Conservation (phyloP, 2,113 vertebrate species). For the Pimephales promelas region DNA sequence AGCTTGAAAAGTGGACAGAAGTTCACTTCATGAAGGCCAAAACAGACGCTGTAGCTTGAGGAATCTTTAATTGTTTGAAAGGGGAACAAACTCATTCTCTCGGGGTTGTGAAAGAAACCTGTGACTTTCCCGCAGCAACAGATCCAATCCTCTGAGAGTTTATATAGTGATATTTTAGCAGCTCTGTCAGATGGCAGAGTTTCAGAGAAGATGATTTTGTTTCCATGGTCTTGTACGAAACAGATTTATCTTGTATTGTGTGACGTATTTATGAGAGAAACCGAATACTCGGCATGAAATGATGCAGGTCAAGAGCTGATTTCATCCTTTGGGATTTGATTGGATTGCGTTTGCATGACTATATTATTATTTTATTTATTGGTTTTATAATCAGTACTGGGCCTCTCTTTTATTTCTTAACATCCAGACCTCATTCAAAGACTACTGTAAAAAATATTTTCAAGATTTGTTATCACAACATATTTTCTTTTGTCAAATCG, state of each 20-base stretch:
- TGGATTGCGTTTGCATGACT: background rate
- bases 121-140: background rate
- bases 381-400: background rate
- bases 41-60: slow-evolving; percentile 33
- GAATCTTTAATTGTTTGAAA: slow-evolving; percentile 19
- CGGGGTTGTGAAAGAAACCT: background rate
- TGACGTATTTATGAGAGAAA: background rate
- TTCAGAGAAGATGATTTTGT: background rate
- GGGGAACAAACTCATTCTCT: background rate
- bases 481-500: too few relatives aligned
- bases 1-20: slow-evolving; percentile 7
- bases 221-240: too few relatives aligned
- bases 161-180: background rate
- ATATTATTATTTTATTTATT: background rate
- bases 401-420: background rate
- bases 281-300: background rate
- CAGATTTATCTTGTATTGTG: background rate
- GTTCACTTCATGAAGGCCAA: slow-evolving; percentile 15
- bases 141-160: background rate
- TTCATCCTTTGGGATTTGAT: slow-evolving; percentile 6
- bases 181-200: background rate
- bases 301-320: slow-evolving; percentile 5
- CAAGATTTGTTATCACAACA: too few relatives aligned
- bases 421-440: background rate
- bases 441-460: too few relatives aligned